Evolutionary conservation across 2,113 vertebrate species (phyloP), one percentile per base, ranked within the genome.

Genomic region (Oenanthe melanoleuca): DNA sequence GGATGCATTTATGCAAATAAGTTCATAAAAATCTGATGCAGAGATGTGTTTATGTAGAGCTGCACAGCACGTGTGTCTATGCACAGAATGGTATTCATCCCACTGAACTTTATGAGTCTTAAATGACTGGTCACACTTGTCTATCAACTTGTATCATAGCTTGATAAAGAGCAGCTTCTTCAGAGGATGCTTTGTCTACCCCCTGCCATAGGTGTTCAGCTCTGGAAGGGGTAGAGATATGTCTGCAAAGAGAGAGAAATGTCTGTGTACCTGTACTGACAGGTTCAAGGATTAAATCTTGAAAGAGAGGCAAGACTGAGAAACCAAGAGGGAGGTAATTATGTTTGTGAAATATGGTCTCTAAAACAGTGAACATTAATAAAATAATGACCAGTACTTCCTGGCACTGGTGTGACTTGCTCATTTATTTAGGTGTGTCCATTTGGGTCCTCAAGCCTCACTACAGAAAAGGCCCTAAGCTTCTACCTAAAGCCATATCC

Each of bases 1-100:
- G 34, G 52, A 20, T 79, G 49, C 61, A 18, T 65, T 87, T 33
- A 16, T 31, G 20, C 8, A 67, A 37, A 22, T 6, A 31, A 0
- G 2, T 61, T 56, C 57, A 65, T 20, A 57, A 66, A 82, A 63
- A n/a, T 1, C 13, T 23, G 26, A 34, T 0, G 6, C 53, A 50
- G 29, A 73, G 59, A 52, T 16, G 3, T 2, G 31, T 26, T 2
- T 28, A 5, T 3, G n/a, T 34, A 57, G 57, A 53, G 23, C 9
- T 23, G 42, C 1, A 55, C 11, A 67, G 38, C 1, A 2, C 0
- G 0, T 49, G 3, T 8, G 8, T 10, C 7, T 8, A 23, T 1
- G 4, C 59, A 75, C 12, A 60, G 45, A 84, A 65, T 21, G 13
- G 42, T 34, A 65, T 14, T 26, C 40, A 65, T 8, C 47, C 16